Conservation (phyloP, 2,888 invertebrate species). For the Tenthredo distinguenda region DNA sequence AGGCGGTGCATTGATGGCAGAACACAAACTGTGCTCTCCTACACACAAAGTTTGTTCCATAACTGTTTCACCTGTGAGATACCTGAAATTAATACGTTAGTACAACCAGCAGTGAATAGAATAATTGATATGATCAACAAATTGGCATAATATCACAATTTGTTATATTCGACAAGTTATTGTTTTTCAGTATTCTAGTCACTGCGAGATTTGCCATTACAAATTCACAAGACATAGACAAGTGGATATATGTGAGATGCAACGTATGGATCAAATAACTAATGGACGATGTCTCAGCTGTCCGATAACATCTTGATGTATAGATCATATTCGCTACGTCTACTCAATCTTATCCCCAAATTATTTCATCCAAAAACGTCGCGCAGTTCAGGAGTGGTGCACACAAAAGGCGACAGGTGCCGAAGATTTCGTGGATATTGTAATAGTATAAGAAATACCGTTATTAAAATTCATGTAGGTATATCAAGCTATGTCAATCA, state of each 20-base stretch:
- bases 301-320: no score
- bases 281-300: not conserved
- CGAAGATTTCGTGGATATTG: constrained; percentile 59
- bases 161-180: not conserved
- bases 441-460: not conserved
- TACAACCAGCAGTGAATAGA: constrained; percentile 53
- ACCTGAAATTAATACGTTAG: constrained; percentile 72
- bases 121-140: not conserved
- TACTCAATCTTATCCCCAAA: not conserved
- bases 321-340: not conserved
- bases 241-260: constrained; percentile 30
- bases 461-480: not conserved
- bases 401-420: constrained; percentile 71
- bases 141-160: not conserved
- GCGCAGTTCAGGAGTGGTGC: constrained; percentile 64
- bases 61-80: constrained; percentile 57
- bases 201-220: constrained; percentile 7
- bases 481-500: not conserved
- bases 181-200: not conserved
- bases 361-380: constrained; percentile 34
- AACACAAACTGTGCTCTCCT: constrained; percentile 69
- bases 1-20: constrained; percentile 73
- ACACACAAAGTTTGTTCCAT: constrained; percentile 64
- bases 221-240: constrained; percentile 48
- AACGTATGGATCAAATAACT: constrained; percentile 14